Evolutionary conservation across 1,140 invertebrate genomes (phyloP).

Genomic region (Camponotus floridanus): DNA sequence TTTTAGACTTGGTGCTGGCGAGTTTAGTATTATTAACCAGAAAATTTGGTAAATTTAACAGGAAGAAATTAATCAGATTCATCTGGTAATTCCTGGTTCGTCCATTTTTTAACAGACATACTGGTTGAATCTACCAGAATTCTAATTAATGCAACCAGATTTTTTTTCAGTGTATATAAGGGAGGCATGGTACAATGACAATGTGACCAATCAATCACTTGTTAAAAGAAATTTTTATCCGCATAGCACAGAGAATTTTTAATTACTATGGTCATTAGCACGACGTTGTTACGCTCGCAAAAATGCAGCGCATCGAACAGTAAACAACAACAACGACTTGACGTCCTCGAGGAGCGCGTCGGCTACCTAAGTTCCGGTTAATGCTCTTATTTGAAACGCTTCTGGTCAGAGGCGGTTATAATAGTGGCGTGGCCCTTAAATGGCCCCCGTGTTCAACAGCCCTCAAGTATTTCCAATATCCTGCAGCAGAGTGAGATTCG

Average conservation of each 20-base stretch:
- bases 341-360: conserved; percentile 74
- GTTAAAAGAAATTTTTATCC: neutral
- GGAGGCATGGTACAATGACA: neutral
- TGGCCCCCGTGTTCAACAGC: conserved; percentile 83
- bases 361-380: conserved; percentile 66
- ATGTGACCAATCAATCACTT: neutral
- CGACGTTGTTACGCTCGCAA: conserved; percentile 21
- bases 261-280: conserved; percentile 44
- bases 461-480: conserved; percentile 85
- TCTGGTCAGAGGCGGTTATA: conserved; percentile 82
- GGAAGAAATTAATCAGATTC: too few species aligned
- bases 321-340: conserved; percentile 37
- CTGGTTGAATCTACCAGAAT: too few species aligned
- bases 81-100: too few species aligned
- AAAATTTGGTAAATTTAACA: too few species aligned
- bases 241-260: conserved; percentile 8
- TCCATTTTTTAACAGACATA: too few species aligned
- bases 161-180: too few species aligned
- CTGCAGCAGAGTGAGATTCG: conserved; percentile 81
- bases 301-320: conserved; percentile 56
- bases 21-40: too few species aligned
- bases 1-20: too few species aligned
- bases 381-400: conserved; percentile 78
- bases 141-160: too few species aligned
- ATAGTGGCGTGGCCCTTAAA: conserved; percentile 80